Base-by-base conservation (phyloP, 1,140 invertebrate genomes). In the Drosophila kohkoa region DNA sequence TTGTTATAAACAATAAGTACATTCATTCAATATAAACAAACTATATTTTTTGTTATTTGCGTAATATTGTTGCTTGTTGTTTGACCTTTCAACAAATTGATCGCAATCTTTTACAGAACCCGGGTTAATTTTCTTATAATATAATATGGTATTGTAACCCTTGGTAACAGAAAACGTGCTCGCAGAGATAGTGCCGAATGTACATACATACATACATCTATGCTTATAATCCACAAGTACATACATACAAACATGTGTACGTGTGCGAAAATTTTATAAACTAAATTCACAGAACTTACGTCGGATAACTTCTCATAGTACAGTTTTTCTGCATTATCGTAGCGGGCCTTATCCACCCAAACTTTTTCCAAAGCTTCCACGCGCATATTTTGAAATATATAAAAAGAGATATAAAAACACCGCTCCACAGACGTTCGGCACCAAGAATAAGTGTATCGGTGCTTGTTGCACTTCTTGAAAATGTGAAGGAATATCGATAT, bases 271-370 rank as follows among this genome's bases (percentile, higher is more conserved):
- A 3, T 57, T 38, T 11, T 41, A 3, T 38, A 11, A 38, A 38
- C 20, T 59, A 49, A 2, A 16, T 13, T 46, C 4, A 48, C 8
- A 20, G 20, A 45, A 68, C 48, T 81, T 77, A 89, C 85, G 46
- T 83, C 79, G 5, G 28, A 28, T 5, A 74, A 55, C 16, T 48
- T 80, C 82, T 94, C 93, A 72, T 93, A 92, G 66, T 94, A 94
- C 3, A 91, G 63, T 25, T 90, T 89, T 77, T 95, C 94, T 8
- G 94, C 94, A 80, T 93, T 92, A 72, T 94, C 93, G 83, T 93
- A 95, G 11, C 93, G 93, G 43, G 86, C 90, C 77, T 94, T 94
- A 32, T 94, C 93, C 62, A 93, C 90, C 94, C 94, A 95, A 48
- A 95, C 90, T 45, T 91, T 92, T 76, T 94, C 94, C 46, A 59